phyloP scores from a whole-genome alignment of 2,888 invertebrate genomes.

The Lasioglossum malachurum region DNA sequence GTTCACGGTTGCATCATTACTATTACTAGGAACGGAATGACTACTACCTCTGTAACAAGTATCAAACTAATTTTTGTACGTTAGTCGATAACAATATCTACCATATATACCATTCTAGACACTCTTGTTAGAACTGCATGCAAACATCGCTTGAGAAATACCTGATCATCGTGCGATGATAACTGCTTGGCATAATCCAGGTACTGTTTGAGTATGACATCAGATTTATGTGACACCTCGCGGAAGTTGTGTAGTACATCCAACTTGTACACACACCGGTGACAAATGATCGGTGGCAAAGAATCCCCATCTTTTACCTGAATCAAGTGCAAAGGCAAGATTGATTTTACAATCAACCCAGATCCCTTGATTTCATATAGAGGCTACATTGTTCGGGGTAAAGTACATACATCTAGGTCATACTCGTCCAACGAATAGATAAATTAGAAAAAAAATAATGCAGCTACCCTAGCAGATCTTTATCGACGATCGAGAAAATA shows the following conservation, averaged over 20 bases:
- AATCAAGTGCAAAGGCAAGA: slow-evolving; percentile 38
- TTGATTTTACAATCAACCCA: slow-evolving; percentile 15
- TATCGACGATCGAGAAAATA: not conserved
- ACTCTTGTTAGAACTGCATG: not conserved
- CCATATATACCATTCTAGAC: not conserved
- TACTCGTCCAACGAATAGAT: not conserved
- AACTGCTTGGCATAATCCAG: slow-evolving; percentile 89
- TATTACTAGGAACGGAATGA: slow-evolving; percentile 81
- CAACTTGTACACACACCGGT: slow-evolving; percentile 91
- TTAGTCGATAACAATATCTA: not conserved
- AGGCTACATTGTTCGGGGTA: not conserved
- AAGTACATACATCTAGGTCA: not conserved
- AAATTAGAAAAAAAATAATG: not conserved
- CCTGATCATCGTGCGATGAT: slow-evolving; percentile 88
- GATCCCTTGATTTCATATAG: not conserved
- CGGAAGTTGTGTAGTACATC: slow-evolving; percentile 92
- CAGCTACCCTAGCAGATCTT: not conserved
- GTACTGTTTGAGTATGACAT: slow-evolving; percentile 91
- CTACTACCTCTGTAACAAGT: slow-evolving; percentile 76
- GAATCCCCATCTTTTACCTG: slow-evolving; percentile 92
- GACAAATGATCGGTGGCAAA: slow-evolving; percentile 92
- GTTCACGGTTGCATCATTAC: slow-evolving; percentile 82
- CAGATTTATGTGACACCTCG: slow-evolving; percentile 91
- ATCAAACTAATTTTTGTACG: slow-evolving; percentile 68
- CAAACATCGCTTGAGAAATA: slow-evolving; percentile 75